Evolutionary conservation across 2,113 vertebrate genomes (phyloP).

Genomic region (Chaetodon trifascialis): DNA sequence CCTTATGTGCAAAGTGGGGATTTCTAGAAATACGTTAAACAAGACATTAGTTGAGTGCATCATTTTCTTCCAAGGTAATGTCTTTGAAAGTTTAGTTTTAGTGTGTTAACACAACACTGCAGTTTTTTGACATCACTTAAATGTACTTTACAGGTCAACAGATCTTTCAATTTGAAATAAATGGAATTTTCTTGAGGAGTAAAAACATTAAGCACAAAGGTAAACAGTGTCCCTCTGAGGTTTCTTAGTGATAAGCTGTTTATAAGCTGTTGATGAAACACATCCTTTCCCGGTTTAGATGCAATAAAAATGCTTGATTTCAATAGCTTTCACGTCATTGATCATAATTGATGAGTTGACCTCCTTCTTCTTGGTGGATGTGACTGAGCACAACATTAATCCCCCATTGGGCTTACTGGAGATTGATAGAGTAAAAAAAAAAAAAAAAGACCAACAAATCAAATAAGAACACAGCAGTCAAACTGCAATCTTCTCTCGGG

Average conservation of each 20-base stretch:
- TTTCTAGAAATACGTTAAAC: background rate
- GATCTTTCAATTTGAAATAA: background rate
- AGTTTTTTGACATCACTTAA: background rate
- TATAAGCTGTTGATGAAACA: background rate
- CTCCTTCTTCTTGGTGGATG: background rate
- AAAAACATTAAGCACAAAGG: background rate
- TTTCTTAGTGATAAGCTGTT: background rate
- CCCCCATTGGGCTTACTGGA: background rate
- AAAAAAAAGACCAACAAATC: constrained; percentile 9
- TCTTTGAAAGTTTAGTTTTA: background rate
- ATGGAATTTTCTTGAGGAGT: background rate
- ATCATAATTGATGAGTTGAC: background rate
- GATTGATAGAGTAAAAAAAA: constrained; percentile 13
- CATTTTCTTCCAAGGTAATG: background rate
- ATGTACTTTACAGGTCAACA: background rate
- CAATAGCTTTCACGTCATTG: background rate
- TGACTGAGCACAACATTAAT: background rate
- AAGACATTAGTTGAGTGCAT: background rate
- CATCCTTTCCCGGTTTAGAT: background rate
- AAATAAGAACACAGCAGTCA: constrained; percentile 4
- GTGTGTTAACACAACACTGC: background rate
- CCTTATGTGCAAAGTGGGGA: background rate
- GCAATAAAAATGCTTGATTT: background rate
- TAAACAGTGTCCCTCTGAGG: background rate
- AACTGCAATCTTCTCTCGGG: background rate